Base-by-base conservation (phyloP, 1,140 invertebrate species). In the Drosophila guanche region DNA sequence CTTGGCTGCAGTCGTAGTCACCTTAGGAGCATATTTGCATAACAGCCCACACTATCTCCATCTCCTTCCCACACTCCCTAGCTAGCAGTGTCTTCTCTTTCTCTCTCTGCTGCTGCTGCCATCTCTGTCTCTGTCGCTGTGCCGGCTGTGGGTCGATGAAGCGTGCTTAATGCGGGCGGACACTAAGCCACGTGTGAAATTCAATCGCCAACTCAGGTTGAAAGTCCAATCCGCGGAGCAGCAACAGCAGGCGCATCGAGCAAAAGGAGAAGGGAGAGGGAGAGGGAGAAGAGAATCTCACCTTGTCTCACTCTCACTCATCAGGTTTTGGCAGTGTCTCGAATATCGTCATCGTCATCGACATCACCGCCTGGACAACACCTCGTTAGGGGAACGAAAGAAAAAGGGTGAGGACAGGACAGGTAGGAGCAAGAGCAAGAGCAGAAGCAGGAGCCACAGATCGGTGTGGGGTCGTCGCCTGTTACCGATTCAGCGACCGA, bases 161-260 rank as follows among this genome's bases (percentile, higher is more conserved):
- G 76, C 73, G 88, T 71, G 76, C 76, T 79, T 90, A 90, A 90
- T 90, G 81, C 83, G 83, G 88, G 88, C 79, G 88, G 72, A 90
- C 88, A 89, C 80, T 84, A 79, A 84, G 79, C 88, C 88, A 90
- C 81, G 88, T 90, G 81, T 90, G 88, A 90, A 90, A 90, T 84
- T 88, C 74, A 90, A 90, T 90, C 88, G 62, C 57, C 59, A 57
- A 22, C 56, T 51, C 66, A 47, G 59, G 40, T n/a, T 45, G 22
- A 37, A 10, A 42, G 33, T 37, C 25, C 10, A 53, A 12, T 12
- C 10, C 33, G 29, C 29, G 29, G 29, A 8, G 29, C 3, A 33
- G 8, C 8, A 33, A 3, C 8, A 33, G 29, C 8, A 33, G 29
- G 29, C 3, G 29, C 29, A 33, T 7, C 16, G 29, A 33, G 29